Evolutionary conservation across 1,140 invertebrate genomes (phyloP).

Genomic region (Sminthurides bifidus): DNA sequence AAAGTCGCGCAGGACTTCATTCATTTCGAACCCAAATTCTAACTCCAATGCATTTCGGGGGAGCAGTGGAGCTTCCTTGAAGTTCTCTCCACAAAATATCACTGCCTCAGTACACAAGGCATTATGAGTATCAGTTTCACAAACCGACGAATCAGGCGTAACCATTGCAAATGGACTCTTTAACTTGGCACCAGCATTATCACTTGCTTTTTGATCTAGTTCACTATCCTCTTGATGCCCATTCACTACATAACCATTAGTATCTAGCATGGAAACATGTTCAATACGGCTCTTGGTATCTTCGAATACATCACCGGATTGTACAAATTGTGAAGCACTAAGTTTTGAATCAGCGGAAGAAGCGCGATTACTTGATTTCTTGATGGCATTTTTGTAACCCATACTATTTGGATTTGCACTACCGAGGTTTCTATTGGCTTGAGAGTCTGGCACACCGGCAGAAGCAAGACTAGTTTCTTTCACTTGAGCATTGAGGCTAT

Average conservation of each 20-base stretch:
- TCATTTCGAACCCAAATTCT: constrained; percentile 19
- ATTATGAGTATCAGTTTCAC: background rate
- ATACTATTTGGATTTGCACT: no score
- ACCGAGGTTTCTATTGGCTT: no score
- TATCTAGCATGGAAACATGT: background rate
- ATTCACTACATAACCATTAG: background rate
- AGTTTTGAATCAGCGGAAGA: no score
- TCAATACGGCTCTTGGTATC: background rate
- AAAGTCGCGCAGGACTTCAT: background rate
- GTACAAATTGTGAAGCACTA: no score
- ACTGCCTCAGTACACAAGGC: constrained; percentile 8
- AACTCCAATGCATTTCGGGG: constrained; percentile 5
- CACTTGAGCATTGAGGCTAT: no score
- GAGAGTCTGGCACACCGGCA: no score
- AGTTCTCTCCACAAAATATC: constrained; percentile 21
- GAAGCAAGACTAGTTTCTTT: no score
- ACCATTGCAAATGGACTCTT: background rate
- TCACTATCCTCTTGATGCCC: no score
- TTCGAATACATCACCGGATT: no score
- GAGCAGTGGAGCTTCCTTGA: constrained; percentile 9
- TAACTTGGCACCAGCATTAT: constrained; percentile 2
- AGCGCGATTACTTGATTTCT: no score
- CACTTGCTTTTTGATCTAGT: background rate
- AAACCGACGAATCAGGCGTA: background rate
- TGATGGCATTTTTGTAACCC: no score